These are phyloP conservation scores for Forficula auricularia DNA, from an alignment of 1,140 invertebrate species.

Conservation along the genomic window DNA sequence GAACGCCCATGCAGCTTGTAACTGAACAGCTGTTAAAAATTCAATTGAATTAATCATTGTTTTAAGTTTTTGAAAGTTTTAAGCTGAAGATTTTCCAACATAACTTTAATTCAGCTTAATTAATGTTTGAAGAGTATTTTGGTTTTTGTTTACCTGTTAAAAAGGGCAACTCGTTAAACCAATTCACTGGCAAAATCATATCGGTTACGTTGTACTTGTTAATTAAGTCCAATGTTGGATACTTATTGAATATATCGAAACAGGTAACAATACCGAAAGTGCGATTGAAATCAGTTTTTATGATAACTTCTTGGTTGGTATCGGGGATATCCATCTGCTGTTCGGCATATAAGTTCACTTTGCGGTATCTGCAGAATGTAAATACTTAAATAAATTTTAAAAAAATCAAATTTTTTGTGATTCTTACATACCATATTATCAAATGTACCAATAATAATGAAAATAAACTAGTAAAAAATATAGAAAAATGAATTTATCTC, in stretches of 20 bases:
- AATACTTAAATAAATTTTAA: too few relatives aligned
- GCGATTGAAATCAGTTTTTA: conserved; percentile 64
- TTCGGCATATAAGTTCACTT: conserved; percentile 50
- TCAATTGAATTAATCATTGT: too few relatives aligned
- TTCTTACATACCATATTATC: too few relatives aligned
- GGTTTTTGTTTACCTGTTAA: conserved; percentile 47
- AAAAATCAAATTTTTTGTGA: too few relatives aligned
- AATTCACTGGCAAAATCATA: conserved; percentile 49
- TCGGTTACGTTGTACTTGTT: conserved; percentile 37
- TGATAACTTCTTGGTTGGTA: conserved; percentile 32
- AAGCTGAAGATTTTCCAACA: too few relatives aligned
- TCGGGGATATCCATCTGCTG: conserved; percentile 28
- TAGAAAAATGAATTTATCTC: too few relatives aligned
- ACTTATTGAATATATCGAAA: conserved; percentile 52
- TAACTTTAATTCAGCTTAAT: too few relatives aligned
- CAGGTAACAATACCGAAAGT: conserved; percentile 60
- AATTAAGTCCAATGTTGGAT: conserved; percentile 38
- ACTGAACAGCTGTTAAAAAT: conserved; percentile 19
- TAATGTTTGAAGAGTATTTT: too few relatives aligned
- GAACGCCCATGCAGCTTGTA: conserved; percentile 24
- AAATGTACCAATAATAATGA: too few relatives aligned
- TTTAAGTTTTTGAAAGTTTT: too few relatives aligned
- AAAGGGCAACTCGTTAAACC: conserved; percentile 55
- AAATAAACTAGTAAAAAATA: too few relatives aligned
- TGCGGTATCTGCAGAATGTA: too few relatives aligned